Evolutionary conservation across 2,113 vertebrate genomes (phyloP).

Genomic region (Oophaga pumilio): DNA sequence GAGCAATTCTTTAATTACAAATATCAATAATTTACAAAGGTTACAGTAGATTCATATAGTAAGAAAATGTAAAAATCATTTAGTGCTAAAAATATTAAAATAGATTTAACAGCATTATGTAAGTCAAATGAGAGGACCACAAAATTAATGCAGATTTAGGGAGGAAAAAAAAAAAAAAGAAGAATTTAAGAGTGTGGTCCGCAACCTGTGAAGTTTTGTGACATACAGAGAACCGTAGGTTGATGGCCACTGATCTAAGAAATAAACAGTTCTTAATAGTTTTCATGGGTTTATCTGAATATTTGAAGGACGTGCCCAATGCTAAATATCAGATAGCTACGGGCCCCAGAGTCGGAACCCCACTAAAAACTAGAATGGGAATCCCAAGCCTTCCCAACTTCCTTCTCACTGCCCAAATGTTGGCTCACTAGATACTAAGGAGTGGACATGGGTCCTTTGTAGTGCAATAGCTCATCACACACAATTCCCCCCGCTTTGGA

Average conservation of each 20-base stretch:
- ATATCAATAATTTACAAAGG: conserved; percentile 31
- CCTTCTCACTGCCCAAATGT: too few species aligned
- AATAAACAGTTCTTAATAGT: not conserved
- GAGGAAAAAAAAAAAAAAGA: not conserved
- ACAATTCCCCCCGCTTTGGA: too few species aligned
- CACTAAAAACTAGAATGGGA: too few species aligned
- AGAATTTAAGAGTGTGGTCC: not conserved
- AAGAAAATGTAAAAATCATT: conserved; percentile 17
- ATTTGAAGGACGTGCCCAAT: too few species aligned
- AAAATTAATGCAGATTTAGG: not conserved
- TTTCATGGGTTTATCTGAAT: too few species aligned
- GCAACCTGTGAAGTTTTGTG: not conserved
- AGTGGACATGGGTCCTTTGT: too few species aligned
- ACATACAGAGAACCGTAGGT: not conserved
- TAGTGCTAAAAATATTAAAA: conserved; percentile 30
- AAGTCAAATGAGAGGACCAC: not conserved
- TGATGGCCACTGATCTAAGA: not conserved
- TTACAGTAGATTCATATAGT: conserved; percentile 15
- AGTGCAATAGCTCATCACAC: too few species aligned
- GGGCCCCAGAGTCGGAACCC: too few species aligned
- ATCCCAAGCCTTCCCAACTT: too few species aligned
- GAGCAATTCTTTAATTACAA: conserved; percentile 34
- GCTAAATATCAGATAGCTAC: too few species aligned
- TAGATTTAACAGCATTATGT: conserved; percentile 13
- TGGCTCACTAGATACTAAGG: too few species aligned